Conservation (phyloP, 2,888 invertebrate genomes). For the Ophion costatus region DNA sequence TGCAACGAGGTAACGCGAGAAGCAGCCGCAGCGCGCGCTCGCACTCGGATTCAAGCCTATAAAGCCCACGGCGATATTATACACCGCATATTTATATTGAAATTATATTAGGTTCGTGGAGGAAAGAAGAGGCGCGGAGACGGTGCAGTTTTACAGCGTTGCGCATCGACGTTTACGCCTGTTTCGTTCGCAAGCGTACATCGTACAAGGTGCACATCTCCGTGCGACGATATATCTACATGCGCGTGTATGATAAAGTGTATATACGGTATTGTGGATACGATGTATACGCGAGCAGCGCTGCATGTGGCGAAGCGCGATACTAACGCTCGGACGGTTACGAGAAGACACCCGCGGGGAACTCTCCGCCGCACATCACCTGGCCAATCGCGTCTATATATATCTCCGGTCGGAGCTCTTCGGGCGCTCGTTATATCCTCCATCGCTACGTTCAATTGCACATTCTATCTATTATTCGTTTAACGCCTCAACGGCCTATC, state of each 20-base stretch:
- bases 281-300: slow-evolving; percentile 17
- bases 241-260: not conserved
- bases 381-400: slow-evolving; percentile 23
- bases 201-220: slow-evolving; percentile 4
- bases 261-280: not conserved
- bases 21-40: not conserved
- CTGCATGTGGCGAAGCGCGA: slow-evolving; percentile 41
- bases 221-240: too few relatives aligned
- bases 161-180: not conserved
- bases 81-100: too few relatives aligned
- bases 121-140: not conserved
- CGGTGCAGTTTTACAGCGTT: not conserved
- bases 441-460: slow-evolving; percentile 29
- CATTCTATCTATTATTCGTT: slow-evolving; percentile 4
- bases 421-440: slow-evolving; percentile 9
- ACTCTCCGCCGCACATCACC: slow-evolving; percentile 27
- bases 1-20: slow-evolving; percentile 54
- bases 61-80: not conserved
- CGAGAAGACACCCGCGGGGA: slow-evolving; percentile 22
- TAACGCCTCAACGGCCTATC: slow-evolving; percentile 10
- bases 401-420: slow-evolving; percentile 13
- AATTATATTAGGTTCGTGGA: not conserved
- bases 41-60: slow-evolving; percentile 36
- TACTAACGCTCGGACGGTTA: slow-evolving; percentile 50
- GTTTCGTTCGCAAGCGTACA: not conserved